Conservation (phyloP, 2,113 vertebrate genomes). For the Lepus europaeus region DNA sequence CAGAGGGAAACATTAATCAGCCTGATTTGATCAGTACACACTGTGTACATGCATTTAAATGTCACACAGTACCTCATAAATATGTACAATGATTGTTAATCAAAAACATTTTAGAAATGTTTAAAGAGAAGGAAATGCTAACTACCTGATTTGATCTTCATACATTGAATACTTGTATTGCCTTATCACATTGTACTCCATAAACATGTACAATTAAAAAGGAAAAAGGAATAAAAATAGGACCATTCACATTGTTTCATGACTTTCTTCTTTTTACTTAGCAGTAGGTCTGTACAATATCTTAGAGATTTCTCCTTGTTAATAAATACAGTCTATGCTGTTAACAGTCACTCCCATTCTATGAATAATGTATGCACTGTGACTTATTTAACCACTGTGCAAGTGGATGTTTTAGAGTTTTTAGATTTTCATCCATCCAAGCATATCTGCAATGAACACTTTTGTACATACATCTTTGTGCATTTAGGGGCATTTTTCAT, state of each 20-base stretch:
- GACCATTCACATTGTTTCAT: neutral
- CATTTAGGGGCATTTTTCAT: neutral
- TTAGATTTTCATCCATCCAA: neutral
- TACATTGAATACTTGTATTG: no score
- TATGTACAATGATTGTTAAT: no score
- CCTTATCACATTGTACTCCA: no score
- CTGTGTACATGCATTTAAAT: no score
- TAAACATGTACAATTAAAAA: no score
- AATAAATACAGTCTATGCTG: neutral
- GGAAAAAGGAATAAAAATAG: neutral
- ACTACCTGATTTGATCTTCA: no score
- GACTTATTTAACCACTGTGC: neutral
- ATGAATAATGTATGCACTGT: neutral
- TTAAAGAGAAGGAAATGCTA: no score
- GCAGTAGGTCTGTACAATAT: neutral
- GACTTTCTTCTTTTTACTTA: neutral
- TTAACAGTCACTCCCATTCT: neutral
- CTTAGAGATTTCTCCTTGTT: neutral
- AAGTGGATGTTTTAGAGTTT: neutral
- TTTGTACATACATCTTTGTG: neutral
- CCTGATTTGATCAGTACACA: no score
- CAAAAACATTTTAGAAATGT: no score
- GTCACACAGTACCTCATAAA: no score
- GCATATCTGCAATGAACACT: neutral
- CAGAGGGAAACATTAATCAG: no score